Base-by-base conservation (phyloP, 1,140 invertebrate genomes). In the Melitaea cinxia region DNA sequence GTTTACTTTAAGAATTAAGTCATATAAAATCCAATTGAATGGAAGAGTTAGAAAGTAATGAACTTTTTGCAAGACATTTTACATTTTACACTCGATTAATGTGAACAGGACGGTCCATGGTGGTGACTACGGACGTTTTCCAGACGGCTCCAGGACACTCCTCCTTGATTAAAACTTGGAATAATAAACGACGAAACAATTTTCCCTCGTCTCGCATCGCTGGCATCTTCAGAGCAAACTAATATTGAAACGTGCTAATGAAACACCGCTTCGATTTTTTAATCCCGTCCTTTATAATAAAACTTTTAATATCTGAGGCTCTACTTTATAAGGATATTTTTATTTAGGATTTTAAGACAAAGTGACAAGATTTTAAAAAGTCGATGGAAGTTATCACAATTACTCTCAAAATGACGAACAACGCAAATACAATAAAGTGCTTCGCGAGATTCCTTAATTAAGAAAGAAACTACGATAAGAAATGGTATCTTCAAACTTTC, bases 131-230 rank as follows among this genome's bases (percentile, higher is more conserved):
- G 70, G 78, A 79, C 75, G 68, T 68, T 77, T 72, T 71, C 72
- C 73, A 80, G 82, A 77, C 77, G 72, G 62, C 77, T 70, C 59
- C 60, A 65, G 71, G 72, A 70, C 75, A 77, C 77, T 80, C 73
- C 82, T 88, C 73, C 82, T 88, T 89, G 85, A 89, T 89, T 89
- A 89, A 88, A 89, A 87, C 82, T 83, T 67, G 70, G 77, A 82
- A 88, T 88, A 88, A 86, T 89, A 87, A 87, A 87, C 80, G 77
- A 73, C 77, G 83, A 87, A 87, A 88, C 80, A 88, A 85, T 89
- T 84, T 81, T 81, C 69, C 73, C 70, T 73, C 73, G 73, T 73
- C 71, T 73, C 74, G 68, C 75, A 71, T 71, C 67, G 70, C 65
- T 68, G 58, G 65, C 72, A 70, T 77, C 75, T 56, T 71, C 61